Evolutionary conservation across 2,888 invertebrate species (phyloP).

Genomic region (Xestia c-nigrum): DNA sequence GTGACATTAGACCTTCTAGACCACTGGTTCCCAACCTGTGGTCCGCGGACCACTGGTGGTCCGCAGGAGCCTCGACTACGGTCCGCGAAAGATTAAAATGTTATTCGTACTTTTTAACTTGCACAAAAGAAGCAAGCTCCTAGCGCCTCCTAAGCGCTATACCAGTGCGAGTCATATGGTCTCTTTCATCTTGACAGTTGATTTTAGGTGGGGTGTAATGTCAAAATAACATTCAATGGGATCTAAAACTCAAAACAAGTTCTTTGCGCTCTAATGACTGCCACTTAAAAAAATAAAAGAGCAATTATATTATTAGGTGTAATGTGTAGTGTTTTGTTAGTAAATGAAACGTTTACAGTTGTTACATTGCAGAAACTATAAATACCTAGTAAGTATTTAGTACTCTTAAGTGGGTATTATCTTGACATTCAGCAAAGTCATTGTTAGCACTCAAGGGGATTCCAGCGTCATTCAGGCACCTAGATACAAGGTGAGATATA

Average conservation of each 20-base stretch:
- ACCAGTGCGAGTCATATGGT: too few species aligned
- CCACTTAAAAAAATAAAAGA: slow-evolving; percentile 17
- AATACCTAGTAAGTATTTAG: background rate
- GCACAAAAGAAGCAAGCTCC: too few species aligned
- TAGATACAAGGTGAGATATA: background rate
- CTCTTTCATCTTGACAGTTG: too few species aligned
- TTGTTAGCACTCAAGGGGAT: slow-evolving; percentile 11
- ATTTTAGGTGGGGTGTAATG: too few species aligned
- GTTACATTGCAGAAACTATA: slow-evolving; percentile 11
- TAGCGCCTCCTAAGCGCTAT: too few species aligned
- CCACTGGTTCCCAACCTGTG: too few species aligned
- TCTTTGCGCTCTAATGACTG: background rate
- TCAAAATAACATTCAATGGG: background rate
- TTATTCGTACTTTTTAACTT: too few species aligned
- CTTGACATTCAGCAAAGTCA: slow-evolving; percentile 19
- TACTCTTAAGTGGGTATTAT: slow-evolving; percentile 10
- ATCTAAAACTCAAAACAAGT: background rate
- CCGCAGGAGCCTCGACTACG: too few species aligned
- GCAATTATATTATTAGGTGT: background rate
- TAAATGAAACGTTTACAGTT: slow-evolving; percentile 28
- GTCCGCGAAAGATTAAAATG: too few species aligned
- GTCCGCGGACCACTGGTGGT: too few species aligned
- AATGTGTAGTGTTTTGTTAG: slow-evolving; percentile 18
- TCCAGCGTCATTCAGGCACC: background rate
- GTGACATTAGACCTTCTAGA: too few species aligned